Conservation (phyloP, 2,888 invertebrate genomes). For the Achlya flavicornis region DNA sequence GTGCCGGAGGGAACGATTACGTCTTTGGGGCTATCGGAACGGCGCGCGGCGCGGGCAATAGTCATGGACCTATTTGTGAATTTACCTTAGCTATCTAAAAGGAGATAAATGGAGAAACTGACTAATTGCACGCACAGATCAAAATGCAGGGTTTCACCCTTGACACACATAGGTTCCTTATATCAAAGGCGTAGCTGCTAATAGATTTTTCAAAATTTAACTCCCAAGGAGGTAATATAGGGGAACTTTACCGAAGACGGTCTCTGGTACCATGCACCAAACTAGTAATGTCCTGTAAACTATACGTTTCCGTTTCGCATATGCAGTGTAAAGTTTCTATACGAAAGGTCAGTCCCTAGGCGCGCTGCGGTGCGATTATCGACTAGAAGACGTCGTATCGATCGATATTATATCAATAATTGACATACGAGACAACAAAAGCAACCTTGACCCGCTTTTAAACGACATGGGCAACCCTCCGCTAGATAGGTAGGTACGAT, state of each 20-base stretch:
- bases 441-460: slow-evolving; percentile 50
- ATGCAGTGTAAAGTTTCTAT: background rate
- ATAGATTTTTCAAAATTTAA: too few relatives aligned
- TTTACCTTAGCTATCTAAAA: background rate
- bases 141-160: too few relatives aligned
- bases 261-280: background rate
- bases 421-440: slow-evolving; percentile 42
- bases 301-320: too few relatives aligned
- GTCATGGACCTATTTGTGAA: background rate
- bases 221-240: background rate
- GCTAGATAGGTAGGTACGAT: slow-evolving; percentile 16
- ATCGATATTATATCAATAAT: slow-evolving; percentile 43
- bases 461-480: slow-evolving; percentile 33
- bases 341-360: background rate
- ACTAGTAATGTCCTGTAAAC: background rate
- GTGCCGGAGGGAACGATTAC: background rate
- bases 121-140: too few relatives aligned
- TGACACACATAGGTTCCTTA: too few relatives aligned
- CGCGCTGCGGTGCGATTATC: background rate
- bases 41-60: too few relatives aligned
- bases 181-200: background rate
- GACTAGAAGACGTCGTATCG: slow-evolving; percentile 29
- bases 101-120: too few relatives aligned
- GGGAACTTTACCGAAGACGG: background rate
- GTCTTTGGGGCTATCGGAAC: too few relatives aligned